phyloP scores from a whole-genome alignment of 2,888 invertebrate genomes.

The Stenchaetothrips biformis region DNA sequence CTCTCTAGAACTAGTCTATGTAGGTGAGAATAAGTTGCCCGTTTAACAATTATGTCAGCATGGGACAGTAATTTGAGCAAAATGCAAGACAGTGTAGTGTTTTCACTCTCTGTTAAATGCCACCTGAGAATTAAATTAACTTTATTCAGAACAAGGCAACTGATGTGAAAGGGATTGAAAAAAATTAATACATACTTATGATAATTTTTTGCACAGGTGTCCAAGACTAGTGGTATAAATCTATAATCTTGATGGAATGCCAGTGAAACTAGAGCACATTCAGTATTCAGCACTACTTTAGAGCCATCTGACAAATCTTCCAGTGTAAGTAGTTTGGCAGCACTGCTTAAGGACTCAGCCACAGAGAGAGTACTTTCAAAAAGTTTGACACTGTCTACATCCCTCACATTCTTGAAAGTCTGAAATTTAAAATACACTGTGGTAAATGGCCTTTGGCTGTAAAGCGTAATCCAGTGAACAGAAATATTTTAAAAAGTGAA shows the following conservation, averaged over 20 bases:
- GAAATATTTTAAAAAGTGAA: constrained; percentile 30
- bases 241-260: constrained; percentile 11
- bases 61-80: constrained; percentile 56
- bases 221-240: background rate
- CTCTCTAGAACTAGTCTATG: constrained; percentile 42
- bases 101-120: constrained; percentile 28
- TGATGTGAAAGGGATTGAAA: background rate
- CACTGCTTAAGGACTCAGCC: background rate
- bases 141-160: background rate
- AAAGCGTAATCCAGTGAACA: background rate
- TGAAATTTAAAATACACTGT: background rate
- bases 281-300: background rate
- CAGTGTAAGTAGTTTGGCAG: background rate
- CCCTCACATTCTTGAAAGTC: background rate
- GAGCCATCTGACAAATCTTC: background rate
- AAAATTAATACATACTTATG: background rate
- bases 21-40: background rate
- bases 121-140: background rate
- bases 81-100: constrained; percentile 42
- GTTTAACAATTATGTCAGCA: constrained; percentile 50
- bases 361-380: background rate
- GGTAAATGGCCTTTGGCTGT: too few species aligned
- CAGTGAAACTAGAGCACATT: background rate
- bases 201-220: background rate
- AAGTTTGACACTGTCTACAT: constrained; percentile 7